phyloP scores from a whole-genome alignment of 2,888 invertebrate genomes.

The Lottia scabra region DNA sequence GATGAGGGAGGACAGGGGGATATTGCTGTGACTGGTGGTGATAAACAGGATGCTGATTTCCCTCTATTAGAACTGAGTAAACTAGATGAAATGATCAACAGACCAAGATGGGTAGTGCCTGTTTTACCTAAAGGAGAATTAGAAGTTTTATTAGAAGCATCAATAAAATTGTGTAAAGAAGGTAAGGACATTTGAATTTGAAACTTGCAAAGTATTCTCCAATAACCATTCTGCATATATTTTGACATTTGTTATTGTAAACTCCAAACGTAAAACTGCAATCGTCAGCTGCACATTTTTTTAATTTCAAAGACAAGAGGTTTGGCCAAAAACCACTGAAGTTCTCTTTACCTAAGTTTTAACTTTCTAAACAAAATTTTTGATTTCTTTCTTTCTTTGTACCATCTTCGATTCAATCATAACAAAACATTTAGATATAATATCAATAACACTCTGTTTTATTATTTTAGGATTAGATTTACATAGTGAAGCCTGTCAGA shows the following conservation, averaged over 20 bases:
- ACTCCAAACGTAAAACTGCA: too few relatives aligned
- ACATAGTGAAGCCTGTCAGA: constrained; percentile 89
- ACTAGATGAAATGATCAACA: constrained; percentile 95
- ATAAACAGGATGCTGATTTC: constrained; percentile 75
- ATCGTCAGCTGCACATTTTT: too few relatives aligned
- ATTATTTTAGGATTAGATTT: constrained; percentile 81
- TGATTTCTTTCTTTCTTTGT: too few relatives aligned
- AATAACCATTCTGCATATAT: too few relatives aligned
- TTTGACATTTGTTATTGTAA: too few relatives aligned
- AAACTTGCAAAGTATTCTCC: too few relatives aligned
- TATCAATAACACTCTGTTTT: background rate
- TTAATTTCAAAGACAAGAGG: too few relatives aligned
- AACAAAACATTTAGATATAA: too few relatives aligned
- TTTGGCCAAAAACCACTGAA: too few relatives aligned
- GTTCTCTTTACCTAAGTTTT: too few relatives aligned
- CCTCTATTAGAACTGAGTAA: constrained; percentile 88
- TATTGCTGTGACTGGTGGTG: constrained; percentile 24
- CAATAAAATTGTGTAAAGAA: constrained; percentile 87
- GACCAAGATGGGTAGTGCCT: constrained; percentile 96
- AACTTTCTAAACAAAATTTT: too few relatives aligned
- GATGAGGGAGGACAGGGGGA: constrained; percentile 10
- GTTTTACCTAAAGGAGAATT: constrained; percentile 96
- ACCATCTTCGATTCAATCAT: too few relatives aligned
- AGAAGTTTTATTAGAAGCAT: constrained; percentile 88
- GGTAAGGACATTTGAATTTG: constrained; percentile 72